Base-by-base conservation (phyloP, 2,888 invertebrate species). In the Oxyscelio sp. region DNA sequence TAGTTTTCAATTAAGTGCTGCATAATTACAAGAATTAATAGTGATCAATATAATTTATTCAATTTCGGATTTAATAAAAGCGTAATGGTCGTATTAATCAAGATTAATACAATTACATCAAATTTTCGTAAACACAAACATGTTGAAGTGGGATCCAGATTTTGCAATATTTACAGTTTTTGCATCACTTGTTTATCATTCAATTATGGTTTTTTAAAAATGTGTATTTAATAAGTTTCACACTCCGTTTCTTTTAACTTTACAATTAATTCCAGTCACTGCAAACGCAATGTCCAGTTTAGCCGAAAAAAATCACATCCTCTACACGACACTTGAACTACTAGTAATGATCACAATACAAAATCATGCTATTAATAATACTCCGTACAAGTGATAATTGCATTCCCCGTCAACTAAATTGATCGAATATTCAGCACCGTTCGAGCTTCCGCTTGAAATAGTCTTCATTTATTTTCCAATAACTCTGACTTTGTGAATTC, bases 391-490 rank as follows among this genome's bases (percentile, higher is more conserved):
- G 78, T 65, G 79, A 65, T 79, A 79, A 79, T 79, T 79, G 56
- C 63, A 71, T 79, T 71, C 50, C 21, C 19, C 56, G 56, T 58
- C 56, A 11, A 56, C 38, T 21, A 40, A 71, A 63, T 65, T 65
- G 61, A 79, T 79, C 65, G 63, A 78, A 78, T 78, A 70, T 78
- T 54, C 71, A 63, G 54, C 38, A 56, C 34, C 27, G 34, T 48
- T 71, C 56, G 24, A 65, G 58, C 38, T 45, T 78, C 34, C 52
- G 79, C 58, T 71, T 24, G 58, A 48, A 54, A 63, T 48, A 70
- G 63, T 78, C 70, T 77, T 61, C 68, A 78, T 70, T 78, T 63
- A 70, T 70, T 61, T 78, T 78, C 70, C 70, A 70, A 78, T 78
- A 78, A 78, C 19, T 34, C 59, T 5, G 31, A 52, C 77, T 77